Evolutionary conservation across 2,113 vertebrate genomes (phyloP), one percentile per base, ranked within the genome.

Genomic region (Lipophrys pholis): DNA sequence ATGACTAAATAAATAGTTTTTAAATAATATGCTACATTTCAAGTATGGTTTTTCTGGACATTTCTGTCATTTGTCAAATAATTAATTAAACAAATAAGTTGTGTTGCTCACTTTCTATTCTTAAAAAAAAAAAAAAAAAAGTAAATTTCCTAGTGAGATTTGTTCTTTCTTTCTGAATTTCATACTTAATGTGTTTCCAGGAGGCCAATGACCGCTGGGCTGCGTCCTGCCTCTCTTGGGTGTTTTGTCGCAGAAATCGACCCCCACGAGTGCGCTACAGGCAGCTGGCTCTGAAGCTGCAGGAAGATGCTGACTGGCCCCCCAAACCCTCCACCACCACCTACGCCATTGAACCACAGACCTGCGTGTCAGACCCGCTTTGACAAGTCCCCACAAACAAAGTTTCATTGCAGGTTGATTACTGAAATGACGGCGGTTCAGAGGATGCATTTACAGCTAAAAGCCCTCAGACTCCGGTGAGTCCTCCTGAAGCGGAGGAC

Each of bases 251-350:
- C 46, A 92, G 79, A 66, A 93, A 91, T 78, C 94, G 91, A 73
- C 84, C 88, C 0, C 95, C 96, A 17, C 94, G 92, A 87, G 93
- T 93, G 42, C 94, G 93, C 81, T 98, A 97, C 89, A 94, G 92
- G 91, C 92, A 94, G 50, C 90, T 98, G 87, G 94, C 96, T 63
- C 94, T 96, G 90, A 94, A 97, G 93, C 94, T 98, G 82, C 88
- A 92, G 86, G 91, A 95, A 5, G 94, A 96, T 62, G 91, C 95
- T 0, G 92, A 96, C 69, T 98, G 97, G 97, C 97, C 97, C 16
- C 96, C 97, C 11, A 94, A 92, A 80, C 95, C 96, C 62, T 94
- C 93, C 62, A 93, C 94, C 1, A 94, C 95, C 55, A 97, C 95
- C 5, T 96, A 95, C 82, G 95, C 96, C 0, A 93, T 84, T 66